Conservation (phyloP, 2,113 vertebrate genomes). For the Hemibagrus wyckioides region DNA sequence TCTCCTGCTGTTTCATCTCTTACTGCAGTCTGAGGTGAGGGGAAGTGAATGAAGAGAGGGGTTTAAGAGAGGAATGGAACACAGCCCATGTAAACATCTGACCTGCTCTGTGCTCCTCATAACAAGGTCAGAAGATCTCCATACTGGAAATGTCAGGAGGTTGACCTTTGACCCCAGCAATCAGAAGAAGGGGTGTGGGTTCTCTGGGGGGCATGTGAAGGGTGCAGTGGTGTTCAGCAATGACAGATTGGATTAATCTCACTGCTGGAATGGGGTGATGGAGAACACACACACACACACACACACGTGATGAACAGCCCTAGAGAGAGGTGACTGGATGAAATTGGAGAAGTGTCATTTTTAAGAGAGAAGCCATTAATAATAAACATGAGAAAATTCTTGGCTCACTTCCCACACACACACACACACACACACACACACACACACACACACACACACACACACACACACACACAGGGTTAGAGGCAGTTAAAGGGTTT, state of each 20-base stretch:
- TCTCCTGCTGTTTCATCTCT: background rate
- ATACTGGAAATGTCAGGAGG: background rate
- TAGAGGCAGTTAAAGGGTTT: too few species aligned
- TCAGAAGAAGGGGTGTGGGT: background rate
- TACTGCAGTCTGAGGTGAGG: background rate
- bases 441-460: background rate
- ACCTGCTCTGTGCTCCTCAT: background rate
- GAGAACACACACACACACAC: slow-evolving; percentile 4
- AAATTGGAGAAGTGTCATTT: slow-evolving; percentile 47
- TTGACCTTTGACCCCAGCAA: background rate
- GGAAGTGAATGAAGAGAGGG: background rate
- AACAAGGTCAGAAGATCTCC: background rate
- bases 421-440: background rate
- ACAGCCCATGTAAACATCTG: background rate
- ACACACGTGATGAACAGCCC: slow-evolving; percentile 30
- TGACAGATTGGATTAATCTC: slow-evolving; percentile 51
- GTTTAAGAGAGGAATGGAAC: background rate
- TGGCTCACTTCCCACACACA: background rate
- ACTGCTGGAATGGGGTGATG: slow-evolving; percentile 36
- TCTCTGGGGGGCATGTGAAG: slow-evolving; percentile 34
- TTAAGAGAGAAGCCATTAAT: slow-evolving; percentile 47
- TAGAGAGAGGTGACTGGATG: slow-evolving; percentile 33
- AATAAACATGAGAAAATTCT: slow-evolving; percentile 39
- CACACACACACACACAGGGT: background rate
- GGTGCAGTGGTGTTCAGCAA: slow-evolving; percentile 19